Conservation (phyloP, 2,888 invertebrate genomes). For the Andricus quercusramuli region DNA sequence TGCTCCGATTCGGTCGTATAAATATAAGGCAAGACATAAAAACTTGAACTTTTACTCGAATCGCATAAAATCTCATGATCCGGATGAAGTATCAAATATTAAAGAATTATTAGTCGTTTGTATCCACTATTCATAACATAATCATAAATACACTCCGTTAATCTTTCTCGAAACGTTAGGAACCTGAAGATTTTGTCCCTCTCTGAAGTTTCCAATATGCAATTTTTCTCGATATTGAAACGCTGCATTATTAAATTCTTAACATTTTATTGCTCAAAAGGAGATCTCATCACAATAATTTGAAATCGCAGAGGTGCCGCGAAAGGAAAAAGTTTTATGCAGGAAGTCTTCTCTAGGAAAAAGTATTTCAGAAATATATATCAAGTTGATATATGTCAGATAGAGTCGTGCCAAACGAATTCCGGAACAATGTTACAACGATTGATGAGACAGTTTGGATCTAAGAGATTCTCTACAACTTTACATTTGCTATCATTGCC, state of each 20-base stretch:
- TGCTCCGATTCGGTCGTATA: constrained; percentile 25
- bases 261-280: neutral
- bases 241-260: neutral
- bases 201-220: too few species aligned
- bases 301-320: too few species aligned
- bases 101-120: neutral
- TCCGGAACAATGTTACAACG: constrained; percentile 20
- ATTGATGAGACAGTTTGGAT: constrained; percentile 27
- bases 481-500: constrained; percentile 14
- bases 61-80: constrained; percentile 24
- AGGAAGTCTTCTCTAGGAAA: neutral
- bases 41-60: constrained; percentile 17
- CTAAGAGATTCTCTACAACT: constrained; percentile 14
- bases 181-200: too few species aligned
- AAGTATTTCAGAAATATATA: constrained; percentile 2
- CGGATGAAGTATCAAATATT: constrained; percentile 7
- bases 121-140: neutral
- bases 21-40: constrained; percentile 26
- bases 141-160: too few species aligned
- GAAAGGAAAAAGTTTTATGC: neutral
- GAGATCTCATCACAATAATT: neutral
- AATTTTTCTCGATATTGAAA: too few species aligned
- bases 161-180: too few species aligned
- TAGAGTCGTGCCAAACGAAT: constrained; percentile 28
- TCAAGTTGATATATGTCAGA: constrained; percentile 17